phyloP scores from a whole-genome alignment of 2,888 invertebrate species.

The Caenorhabditis sp. region DNA sequence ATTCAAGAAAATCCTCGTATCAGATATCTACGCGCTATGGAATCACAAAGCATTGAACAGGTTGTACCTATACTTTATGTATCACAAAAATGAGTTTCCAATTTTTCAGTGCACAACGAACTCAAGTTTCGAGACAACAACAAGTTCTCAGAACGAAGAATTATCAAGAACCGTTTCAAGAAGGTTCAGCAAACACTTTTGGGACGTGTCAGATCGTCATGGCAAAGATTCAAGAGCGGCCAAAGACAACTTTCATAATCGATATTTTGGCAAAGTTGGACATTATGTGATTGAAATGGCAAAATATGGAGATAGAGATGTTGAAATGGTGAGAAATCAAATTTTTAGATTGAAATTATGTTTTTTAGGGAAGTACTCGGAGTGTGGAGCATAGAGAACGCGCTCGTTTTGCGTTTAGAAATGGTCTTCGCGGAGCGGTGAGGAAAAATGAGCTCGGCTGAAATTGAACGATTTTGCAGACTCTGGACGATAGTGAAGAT shows the following conservation, averaged over 20 bases:
- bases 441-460: not conserved
- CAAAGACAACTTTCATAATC: slow-evolving; percentile 22
- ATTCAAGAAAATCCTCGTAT: not conserved
- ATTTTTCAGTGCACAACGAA: not conserved
- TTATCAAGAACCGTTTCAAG: not conserved
- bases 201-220: slow-evolving; percentile 8
- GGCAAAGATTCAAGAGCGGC: slow-evolving; percentile 10
- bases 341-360: not conserved
- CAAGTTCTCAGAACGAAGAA: not conserved
- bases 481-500: slow-evolving; percentile 9
- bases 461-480: slow-evolving; percentile 2
- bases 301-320: not conserved
- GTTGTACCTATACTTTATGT: not conserved
- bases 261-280: slow-evolving; percentile 29
- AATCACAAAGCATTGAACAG: not conserved
- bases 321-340: not conserved
- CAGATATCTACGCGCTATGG: not conserved
- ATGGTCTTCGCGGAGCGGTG: not conserved
- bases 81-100: too few species aligned
- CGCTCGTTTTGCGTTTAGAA: not conserved
- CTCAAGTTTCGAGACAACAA: not conserved
- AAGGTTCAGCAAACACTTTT: slow-evolving; percentile 12
- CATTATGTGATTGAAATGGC: slow-evolving; percentile 18
- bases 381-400: slow-evolving; percentile 9
- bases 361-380: slow-evolving; percentile 4